Conservation (phyloP, 53 echinoderm and acorn worm species). For the Henricia sp. region DNA sequence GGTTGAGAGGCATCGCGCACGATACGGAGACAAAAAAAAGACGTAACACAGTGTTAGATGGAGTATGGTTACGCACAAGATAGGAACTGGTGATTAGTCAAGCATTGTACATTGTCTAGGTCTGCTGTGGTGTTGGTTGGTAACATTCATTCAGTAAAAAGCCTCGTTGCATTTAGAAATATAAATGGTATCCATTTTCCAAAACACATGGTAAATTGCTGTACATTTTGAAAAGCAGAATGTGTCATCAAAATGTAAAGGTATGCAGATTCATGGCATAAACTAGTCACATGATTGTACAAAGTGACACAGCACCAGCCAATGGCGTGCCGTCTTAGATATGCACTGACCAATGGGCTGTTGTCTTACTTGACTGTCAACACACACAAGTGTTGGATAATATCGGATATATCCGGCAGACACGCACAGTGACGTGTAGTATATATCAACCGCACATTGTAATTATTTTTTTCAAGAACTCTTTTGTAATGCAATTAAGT, state of each 20-base stretch:
- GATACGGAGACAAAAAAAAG: not conserved
- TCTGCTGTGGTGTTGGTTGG: slow-evolving; percentile 10
- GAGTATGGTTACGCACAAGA: slow-evolving; percentile 7
- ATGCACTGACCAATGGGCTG: slow-evolving; percentile 22
- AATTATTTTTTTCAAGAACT: slow-evolving; percentile 12
- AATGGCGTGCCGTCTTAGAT: too few relatives aligned
- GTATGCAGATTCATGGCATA: not conserved
- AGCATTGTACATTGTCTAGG: not conserved
- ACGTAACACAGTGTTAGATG: slow-evolving; percentile 9
- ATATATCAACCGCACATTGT: slow-evolving; percentile 13
- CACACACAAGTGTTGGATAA: slow-evolving; percentile 39
- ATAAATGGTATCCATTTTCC: not conserved
- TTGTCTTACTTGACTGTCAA: slow-evolving; percentile 42
- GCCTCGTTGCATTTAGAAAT: not conserved
- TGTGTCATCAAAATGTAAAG: not conserved
- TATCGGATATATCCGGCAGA: slow-evolving; percentile 11
- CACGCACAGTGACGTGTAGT: not conserved
- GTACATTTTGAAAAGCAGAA: slow-evolving; percentile 17
- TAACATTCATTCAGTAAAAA: not conserved
- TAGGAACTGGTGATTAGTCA: not conserved
- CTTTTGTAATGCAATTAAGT: slow-evolving; percentile 59
- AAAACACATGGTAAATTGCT: slow-evolving; percentile 19
- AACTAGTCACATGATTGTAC: not conserved
- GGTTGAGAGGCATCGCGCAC: slow-evolving; percentile 17
- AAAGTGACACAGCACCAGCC: slow-evolving; percentile 27